Percentiles rank a stretch among this genome's conserved stretches.
Evolutionary conservation across 1,140 invertebrate species (phyloP).

Genomic region (Dreissena rostriformis): DNA sequence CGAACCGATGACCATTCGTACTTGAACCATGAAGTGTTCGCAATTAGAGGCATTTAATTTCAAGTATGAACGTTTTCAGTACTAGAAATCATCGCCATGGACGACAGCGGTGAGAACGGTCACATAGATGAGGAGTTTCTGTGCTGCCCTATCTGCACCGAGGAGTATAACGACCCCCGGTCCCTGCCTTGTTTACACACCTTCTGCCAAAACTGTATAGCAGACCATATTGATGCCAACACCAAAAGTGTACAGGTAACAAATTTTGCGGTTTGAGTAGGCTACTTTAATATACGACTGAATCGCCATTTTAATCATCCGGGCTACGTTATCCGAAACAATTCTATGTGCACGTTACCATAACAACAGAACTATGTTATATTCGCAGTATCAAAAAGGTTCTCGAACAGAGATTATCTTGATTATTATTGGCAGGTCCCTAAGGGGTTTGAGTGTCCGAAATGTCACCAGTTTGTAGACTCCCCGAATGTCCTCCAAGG

Average conservation of each 20-base stretch:
- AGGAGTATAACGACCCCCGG: constrained; percentile 54
- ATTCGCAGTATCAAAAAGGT: too few species aligned
- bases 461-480: constrained; percentile 50
- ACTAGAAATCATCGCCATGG: constrained; percentile 1
- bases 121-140: constrained; percentile 55
- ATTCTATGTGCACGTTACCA: too few species aligned
- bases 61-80: too few species aligned
- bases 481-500: constrained; percentile 42
- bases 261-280: neutral
- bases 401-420: too few species aligned
- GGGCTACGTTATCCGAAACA: too few species aligned
- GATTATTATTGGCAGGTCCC: constrained; percentile 12
- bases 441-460: constrained; percentile 51
- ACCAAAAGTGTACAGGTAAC: constrained; percentile 35
- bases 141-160: constrained; percentile 53
- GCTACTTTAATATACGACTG: too few species aligned
- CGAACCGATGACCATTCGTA: too few species aligned
- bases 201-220: constrained; percentile 55
- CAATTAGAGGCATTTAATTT: too few species aligned
- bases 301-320: too few species aligned
- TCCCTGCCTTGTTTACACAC: constrained; percentile 56
- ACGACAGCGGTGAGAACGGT: constrained; percentile 7
- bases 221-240: constrained; percentile 57
- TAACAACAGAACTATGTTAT: too few species aligned
- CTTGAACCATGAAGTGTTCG: too few species aligned